Evolutionary conservation across 2,113 vertebrate species (phyloP).

Genomic region (Zonotrichia leucophrys): DNA sequence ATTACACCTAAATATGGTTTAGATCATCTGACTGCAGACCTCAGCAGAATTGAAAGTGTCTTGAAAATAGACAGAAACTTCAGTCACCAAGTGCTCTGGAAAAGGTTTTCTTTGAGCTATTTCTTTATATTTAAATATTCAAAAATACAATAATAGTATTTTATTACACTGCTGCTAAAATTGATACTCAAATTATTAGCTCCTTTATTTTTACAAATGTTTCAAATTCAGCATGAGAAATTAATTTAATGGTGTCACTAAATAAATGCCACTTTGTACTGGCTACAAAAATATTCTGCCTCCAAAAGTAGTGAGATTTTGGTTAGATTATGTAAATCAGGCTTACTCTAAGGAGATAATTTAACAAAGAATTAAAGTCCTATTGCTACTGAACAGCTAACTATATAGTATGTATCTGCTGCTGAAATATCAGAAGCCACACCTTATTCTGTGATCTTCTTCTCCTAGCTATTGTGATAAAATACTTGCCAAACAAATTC

Average conservation of each 20-base stretch:
- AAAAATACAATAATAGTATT: background rate
- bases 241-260: background rate
- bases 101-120: background rate
- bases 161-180: background rate
- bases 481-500: conserved; percentile 19
- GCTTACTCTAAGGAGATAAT: background rate
- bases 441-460: background rate
- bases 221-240: background rate
- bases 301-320: background rate
- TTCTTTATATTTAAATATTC: background rate
- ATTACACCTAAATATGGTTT: background rate
- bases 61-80: background rate
- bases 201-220: background rate
- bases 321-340: background rate
- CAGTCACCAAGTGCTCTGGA: background rate
- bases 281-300: background rate
- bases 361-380: background rate
- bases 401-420: background rate
- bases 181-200: background rate
- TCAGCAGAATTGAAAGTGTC: background rate
- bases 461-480: conserved; percentile 19
- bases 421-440: background rate
- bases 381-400: background rate
- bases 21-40: background rate
- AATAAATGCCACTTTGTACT: background rate